Conservation (phyloP, 2,113 vertebrate species). For the Nothocercus julius region DNA sequence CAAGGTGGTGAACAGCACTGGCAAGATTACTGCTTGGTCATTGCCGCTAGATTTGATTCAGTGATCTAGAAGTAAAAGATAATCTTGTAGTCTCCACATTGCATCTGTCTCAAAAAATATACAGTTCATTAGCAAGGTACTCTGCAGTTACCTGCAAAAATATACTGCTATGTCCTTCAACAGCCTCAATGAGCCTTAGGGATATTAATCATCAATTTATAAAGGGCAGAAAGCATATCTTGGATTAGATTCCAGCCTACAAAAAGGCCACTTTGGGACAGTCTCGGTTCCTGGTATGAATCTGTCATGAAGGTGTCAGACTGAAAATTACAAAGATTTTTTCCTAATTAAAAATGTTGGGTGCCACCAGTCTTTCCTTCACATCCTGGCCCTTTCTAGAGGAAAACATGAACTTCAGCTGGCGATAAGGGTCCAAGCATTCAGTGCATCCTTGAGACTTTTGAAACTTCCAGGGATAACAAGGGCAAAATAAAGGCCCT, state of each 20-base stretch:
- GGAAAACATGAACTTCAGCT: neutral
- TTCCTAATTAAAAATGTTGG: neutral
- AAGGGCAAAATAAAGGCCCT: neutral
- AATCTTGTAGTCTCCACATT: neutral
- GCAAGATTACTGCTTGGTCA: neutral
- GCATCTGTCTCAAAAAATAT: neutral
- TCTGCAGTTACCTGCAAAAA: neutral
- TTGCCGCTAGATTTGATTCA: neutral
- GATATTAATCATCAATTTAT: neutral
- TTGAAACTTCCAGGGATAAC: neutral
- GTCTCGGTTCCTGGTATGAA: neutral
- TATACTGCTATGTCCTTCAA: neutral
- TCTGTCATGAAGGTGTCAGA: neutral
- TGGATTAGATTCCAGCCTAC: neutral
- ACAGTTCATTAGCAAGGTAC: neutral
- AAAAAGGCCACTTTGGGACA: neutral
- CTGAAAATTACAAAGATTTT: neutral
- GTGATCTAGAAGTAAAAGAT: neutral
- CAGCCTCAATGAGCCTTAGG: neutral
- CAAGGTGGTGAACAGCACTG: neutral
- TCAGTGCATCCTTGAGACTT: neutral
- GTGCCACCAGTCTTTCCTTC: neutral
- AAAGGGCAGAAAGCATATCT: neutral
- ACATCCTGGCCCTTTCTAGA: neutral
- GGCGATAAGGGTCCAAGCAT: neutral